A percentile compares a stretch with the other conserved stretches of the same genome.
phyloP scores from a whole-genome alignment of 2,797 vertebrate species.

The Miichthys miiuy region DNA sequence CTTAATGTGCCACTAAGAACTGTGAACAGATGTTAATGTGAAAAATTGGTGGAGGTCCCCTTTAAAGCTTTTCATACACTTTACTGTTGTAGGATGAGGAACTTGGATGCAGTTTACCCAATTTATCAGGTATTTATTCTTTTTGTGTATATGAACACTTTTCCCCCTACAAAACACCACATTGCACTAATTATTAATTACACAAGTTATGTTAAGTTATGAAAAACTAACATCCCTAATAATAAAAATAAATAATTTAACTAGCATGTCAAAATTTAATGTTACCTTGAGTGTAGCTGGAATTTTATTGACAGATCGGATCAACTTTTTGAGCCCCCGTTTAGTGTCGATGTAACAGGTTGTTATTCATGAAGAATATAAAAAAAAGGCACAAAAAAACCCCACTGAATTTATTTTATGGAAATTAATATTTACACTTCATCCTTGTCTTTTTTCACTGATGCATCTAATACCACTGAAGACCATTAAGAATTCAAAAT shows the following conservation, averaged over 20 bases:
- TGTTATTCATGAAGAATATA: slow-evolving; percentile 1
- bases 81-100: background rate
- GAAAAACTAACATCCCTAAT: background rate
- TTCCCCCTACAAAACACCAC: background rate
- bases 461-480: slow-evolving; percentile 47
- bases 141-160: background rate
- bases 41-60: background rate
- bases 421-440: slow-evolving; percentile 23
- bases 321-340: background rate
- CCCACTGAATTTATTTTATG: background rate
- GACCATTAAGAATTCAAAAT: slow-evolving; percentile 52
- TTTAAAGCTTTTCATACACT: background rate
- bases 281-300: background rate
- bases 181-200: background rate
- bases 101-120: background rate
- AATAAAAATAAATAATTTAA: background rate
- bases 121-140: background rate
- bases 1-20: background rate
- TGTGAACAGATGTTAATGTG: background rate
- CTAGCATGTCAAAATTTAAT: background rate
- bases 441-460: slow-evolving; percentile 49
- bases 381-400: slow-evolving; percentile 4
- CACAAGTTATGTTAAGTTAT: background rate
- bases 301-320: background rate
- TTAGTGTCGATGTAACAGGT: background rate